Base-by-base conservation (phyloP, 2,888 invertebrate species). In the Tipula unca region DNA sequence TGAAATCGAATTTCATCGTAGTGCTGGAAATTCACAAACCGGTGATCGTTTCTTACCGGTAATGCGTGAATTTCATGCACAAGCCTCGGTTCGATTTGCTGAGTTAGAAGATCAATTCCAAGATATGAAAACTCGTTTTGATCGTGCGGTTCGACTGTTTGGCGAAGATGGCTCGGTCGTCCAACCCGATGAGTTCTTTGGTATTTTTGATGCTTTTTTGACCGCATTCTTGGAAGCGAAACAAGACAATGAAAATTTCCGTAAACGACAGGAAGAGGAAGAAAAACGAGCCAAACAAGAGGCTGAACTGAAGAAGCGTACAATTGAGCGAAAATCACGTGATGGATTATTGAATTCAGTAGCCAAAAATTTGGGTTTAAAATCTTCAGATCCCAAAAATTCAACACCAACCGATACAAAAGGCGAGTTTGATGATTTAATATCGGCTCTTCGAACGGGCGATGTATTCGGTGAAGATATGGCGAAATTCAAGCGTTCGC, bases 381-480 rank as follows among this genome's bases (percentile, higher is more conserved):
- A 95, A 88, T 92, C 90, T 0, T 89, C 90, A 17, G 91, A 92
- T 88, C 87, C 88, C 1, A 86, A 86, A 54, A 29, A 29, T 14
- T 93, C 92, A 88, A 94, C 93, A 86, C 95, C 97, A 89, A 25
- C n/a, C 10, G 93, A 92, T 88, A 94, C 93, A 86, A 95, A 97
- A 89, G 97, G 98, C 8, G 98, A 98, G 91, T 98, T 98, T 90
- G 98, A 98, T 89, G 98, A 98, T 91, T 92, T 98, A 88, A 98
- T 98, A 89, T 98, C 98, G 0, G 98, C 98, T 0, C 90, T 98
- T 85, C 92, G 98, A 86, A 98, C 98, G 0, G 98, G 98, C 0
- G 98, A 98, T 89, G 98, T 98, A 0, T 98, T 98, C 89, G 97
- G 98, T 0, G 98, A 98, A 89, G 98, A 98, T 89, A 96, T 98